Evolutionary conservation across 2,888 invertebrate genomes (phyloP), one percentile per base, ranked within the genome.

Genomic region (Eucera pruinosa): DNA sequence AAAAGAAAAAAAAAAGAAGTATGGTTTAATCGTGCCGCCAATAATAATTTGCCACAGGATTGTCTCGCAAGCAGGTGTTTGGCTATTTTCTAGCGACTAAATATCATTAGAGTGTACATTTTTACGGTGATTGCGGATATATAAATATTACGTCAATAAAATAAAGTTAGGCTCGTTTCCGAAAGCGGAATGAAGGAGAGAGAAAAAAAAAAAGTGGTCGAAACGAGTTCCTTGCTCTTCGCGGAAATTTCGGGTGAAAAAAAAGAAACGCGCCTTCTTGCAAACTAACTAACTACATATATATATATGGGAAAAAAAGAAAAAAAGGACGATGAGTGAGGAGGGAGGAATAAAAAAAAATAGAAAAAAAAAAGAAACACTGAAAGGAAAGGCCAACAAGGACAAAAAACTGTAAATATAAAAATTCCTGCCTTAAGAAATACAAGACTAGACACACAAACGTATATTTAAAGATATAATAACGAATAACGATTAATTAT

Each of bases 341-440:
- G n/a, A n/a, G n/a, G n/a, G n/a, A n/a, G n/a, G n/a, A 48, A 39
- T 9, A 20, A 36, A 50, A 18, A 60, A 33, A 6, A 11, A 11
- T 36, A 69, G 5, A 39, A 33, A 57, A 33, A 43, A 36, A 41
- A 61, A 58, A 25, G 43, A 43, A n/a, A n/a, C n/a, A n/a, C n/a
- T n/a, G n/a, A n/a, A n/a, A 50, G 65, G 73, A 57, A 81, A 77
- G 81, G 81, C 80, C 76, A 84, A 86, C 80, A 82, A 81, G 73
- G 81, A 83, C 65, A 73, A 78, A n/a, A n/a, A 84, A 86, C 65
- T 89, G 88, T 88, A 87, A 86, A 89, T 89, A 90, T 88, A 85
- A 84, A 90, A 90, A 91, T 89, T 90, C 90, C 91, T 91, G 91
- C 91, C 91, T 91, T 92, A 91, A 88, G 85, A 88, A 90, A 89